Base-by-base conservation (phyloP, 2,113 vertebrate species). In the Paratilapia polleni region DNA sequence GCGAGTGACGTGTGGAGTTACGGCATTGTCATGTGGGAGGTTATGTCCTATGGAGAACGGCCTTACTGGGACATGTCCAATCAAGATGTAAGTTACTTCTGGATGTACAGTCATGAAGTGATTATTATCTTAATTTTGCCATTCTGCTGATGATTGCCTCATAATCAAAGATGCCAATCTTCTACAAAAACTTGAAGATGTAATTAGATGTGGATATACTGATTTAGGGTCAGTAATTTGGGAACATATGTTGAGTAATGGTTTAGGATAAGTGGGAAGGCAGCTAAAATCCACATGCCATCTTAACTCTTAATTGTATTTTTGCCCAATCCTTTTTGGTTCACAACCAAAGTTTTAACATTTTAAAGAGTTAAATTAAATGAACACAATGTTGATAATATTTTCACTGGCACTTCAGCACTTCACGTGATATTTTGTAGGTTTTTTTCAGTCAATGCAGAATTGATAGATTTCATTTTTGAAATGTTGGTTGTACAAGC, bases 1-100 rank as follows among this genome's bases (percentile, higher is more conserved):
- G 97, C 98, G 47, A 99, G 98, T 13, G 98, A 99, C 15, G 98
- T 97, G 15, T 99, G 98, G 98, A 99, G 98, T 91, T 99, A 99
- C 0, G 98, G 98, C 90, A 97, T 99, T 78, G 98, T 99, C 89
- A 99, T 99, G 98, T 99, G 98, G 98, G 98, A 99, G 96, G 97
- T 98, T 76, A 99, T 99, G 98, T 99, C 98, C 85, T 99, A 99
- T 0, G 98, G 98, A 92, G 98, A 99, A 34, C 94, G 98, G 77
- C 98, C 98, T 64, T 99, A 99, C 81, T 99, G 98, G 98, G 98
- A 99, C 93, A 99, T 99, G 98, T 99, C 98, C 89, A 99, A 99
- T 95, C 98, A 99, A 96, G 98, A 99, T 89, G 98, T 99, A 96
- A 96, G 98, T 97, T 87, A 78, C 68, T 76, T 5, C 19, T 36